Conservation (phyloP, 2,113 vertebrate genomes). For the Platycercus adscitus region DNA sequence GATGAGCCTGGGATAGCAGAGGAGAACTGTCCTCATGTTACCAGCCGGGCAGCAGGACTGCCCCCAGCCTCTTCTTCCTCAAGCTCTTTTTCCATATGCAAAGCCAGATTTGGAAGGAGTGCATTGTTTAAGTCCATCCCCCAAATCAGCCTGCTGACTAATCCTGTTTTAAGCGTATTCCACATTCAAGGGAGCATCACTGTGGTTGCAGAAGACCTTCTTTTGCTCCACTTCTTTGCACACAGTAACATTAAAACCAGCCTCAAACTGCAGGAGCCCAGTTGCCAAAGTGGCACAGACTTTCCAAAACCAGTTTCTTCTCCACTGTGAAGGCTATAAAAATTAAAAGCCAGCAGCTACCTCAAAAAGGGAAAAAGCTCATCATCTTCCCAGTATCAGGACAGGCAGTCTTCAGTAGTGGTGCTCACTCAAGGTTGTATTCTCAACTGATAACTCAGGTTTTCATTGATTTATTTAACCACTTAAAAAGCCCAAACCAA, state of each 20-base stretch:
- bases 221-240: not conserved
- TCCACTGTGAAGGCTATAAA: not conserved
- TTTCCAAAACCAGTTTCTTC: not conserved
- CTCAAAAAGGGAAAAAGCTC: not conserved
- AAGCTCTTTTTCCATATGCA: not conserved
- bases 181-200: not conserved
- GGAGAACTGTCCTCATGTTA: not conserved
- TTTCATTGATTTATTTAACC: not conserved
- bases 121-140: not conserved
- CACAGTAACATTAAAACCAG: not conserved
- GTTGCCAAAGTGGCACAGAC: not conserved
- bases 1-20: not conserved
- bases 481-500: not conserved
- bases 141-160: not conserved
- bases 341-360: not conserved
- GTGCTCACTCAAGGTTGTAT: not conserved
- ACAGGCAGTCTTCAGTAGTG: not conserved
- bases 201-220: not conserved
- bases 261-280: not conserved
- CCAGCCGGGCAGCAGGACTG: not conserved
- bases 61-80: not conserved
- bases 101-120: not conserved
- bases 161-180: not conserved
- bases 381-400: not conserved
- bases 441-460: not conserved